Conservation (phyloP, 1,140 invertebrate genomes). For the Laodelphax striatellus region DNA sequence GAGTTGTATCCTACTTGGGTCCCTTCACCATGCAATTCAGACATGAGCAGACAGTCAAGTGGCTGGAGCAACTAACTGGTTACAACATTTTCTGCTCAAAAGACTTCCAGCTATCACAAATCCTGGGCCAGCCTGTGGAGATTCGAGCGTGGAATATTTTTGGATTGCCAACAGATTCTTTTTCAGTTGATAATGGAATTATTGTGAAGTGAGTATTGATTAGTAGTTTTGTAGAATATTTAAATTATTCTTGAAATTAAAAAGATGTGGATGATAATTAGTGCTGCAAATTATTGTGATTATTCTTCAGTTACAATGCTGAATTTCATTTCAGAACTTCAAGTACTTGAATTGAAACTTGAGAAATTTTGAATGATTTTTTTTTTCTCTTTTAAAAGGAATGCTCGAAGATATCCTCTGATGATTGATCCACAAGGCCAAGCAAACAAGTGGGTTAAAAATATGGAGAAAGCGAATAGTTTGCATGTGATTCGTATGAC, state of each 20-base stretch:
- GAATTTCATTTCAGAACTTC: too few species aligned
- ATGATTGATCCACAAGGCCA: conserved; percentile 94
- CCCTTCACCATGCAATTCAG: conserved; percentile 75
- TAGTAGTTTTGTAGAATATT: too few species aligned
- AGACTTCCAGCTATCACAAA: conserved; percentile 59
- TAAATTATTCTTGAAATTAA: too few species aligned
- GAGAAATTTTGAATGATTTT: conserved; percentile 5
- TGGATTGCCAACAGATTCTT: conserved; percentile 76
- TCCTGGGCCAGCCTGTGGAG: conserved; percentile 75
- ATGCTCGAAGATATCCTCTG: conserved; percentile 74
- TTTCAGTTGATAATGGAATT: conserved; percentile 87
- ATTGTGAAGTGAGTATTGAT: conserved; percentile 57
- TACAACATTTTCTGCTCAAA: conserved; percentile 61
- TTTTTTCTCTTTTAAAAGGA: conserved; percentile 35
- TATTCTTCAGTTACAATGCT: too few species aligned
- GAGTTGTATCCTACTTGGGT: conserved; percentile 81
- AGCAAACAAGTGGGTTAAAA: conserved; percentile 91
- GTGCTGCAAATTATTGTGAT: too few species aligned
- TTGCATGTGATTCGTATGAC: conserved; percentile 68
- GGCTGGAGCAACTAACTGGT: conserved; percentile 52
- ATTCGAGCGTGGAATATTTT: conserved; percentile 86
- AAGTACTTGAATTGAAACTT: too few species aligned
- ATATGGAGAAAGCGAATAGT: conserved; percentile 81
- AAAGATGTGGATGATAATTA: too few species aligned
- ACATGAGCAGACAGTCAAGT: conserved; percentile 52